phyloP scores from a whole-genome alignment of 2,888 invertebrate genomes.

The Caenorhabditis doughertyi region DNA sequence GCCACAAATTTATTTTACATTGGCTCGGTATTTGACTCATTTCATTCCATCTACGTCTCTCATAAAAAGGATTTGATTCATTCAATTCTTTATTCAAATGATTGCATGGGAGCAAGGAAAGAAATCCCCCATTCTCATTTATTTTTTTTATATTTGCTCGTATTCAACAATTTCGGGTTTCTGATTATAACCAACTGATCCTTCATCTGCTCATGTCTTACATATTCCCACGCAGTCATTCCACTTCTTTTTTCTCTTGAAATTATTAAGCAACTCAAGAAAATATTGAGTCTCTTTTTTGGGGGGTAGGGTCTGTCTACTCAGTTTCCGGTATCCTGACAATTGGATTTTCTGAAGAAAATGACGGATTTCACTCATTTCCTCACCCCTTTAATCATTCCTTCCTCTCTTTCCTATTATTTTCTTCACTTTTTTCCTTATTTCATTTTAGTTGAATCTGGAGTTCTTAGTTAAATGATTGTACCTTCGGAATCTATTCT shows the following conservation, averaged over 20 bases:
- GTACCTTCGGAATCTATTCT: conserved; percentile 49
- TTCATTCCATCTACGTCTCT: not conserved
- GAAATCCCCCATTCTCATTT: not conserved
- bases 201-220: not conserved
- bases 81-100: not conserved
- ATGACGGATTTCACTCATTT: conserved; percentile 53
- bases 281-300: not conserved
- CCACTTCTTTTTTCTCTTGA: conserved; percentile 15
- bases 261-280: not conserved
- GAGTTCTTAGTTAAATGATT: conserved; percentile 21
- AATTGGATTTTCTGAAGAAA: conserved; percentile 11
- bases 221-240: conserved; percentile 47
- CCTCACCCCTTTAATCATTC: conserved; percentile 47
- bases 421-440: not conserved
- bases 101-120: conserved; percentile 24
- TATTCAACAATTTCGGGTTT: conserved; percentile 19
- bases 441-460: not conserved
- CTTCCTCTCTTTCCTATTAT: conserved; percentile 1
- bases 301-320: not conserved
- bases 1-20: not conserved
- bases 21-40: conserved; percentile 14
- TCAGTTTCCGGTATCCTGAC: conserved; percentile 22
- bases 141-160: not conserved
- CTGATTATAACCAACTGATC: conserved; percentile 27
- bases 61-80: conserved; percentile 2